A percentile compares a stretch with the other conserved stretches of the same genome.
phyloP scores from a whole-genome alignment of 2,113 vertebrate species.

The Macrotus californicus region DNA sequence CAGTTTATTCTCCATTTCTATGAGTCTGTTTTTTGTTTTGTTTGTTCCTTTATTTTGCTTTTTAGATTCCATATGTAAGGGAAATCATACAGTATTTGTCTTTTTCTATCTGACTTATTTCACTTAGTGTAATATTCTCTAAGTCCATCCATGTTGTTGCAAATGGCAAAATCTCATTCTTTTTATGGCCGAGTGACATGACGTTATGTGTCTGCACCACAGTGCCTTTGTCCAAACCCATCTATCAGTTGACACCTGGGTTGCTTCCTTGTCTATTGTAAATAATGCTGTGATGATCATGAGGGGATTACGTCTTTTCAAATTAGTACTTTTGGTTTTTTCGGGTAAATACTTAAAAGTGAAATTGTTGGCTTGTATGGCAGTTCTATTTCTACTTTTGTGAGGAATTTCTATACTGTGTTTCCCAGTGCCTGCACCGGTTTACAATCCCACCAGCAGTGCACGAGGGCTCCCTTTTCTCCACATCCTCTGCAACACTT shows the following conservation, averaged over 20 bases:
- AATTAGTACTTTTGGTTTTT: not conserved
- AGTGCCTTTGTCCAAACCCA: not conserved
- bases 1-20: not conserved
- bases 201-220: not conserved
- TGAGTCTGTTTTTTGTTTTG: not conserved
- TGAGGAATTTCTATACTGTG: not conserved
- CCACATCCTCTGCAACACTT: not conserved
- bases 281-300: not conserved
- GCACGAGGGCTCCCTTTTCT: not conserved
- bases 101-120: not conserved
- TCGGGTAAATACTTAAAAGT: not conserved
- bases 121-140: not conserved
- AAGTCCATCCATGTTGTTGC: not conserved
- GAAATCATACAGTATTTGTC: not conserved
- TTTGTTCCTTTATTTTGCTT: not conserved
- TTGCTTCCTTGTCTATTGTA: not conserved
- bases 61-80: not conserved
- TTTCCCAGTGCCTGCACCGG: not conserved
- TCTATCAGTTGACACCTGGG: not conserved
- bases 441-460: not conserved
- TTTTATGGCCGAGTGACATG: not conserved
- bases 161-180: not conserved
- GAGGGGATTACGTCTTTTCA: not conserved
- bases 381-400: not conserved
- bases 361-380: not conserved